Base-by-base conservation (phyloP, 2,113 vertebrate species). In the Acrocephalus arundinaceus region DNA sequence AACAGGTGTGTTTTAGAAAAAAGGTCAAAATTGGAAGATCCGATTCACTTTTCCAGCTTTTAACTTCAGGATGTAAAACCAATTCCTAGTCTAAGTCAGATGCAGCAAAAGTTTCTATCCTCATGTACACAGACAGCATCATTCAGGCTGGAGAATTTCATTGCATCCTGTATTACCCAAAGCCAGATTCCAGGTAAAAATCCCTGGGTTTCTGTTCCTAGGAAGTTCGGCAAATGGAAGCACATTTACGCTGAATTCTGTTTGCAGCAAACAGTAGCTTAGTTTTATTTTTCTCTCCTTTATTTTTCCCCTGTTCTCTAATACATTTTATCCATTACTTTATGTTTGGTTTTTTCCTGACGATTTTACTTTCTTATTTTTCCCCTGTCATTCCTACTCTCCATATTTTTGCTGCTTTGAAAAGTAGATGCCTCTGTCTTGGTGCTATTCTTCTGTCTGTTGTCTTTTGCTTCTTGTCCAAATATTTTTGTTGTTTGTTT, bases 51-150 rank as follows among this genome's bases (percentile, higher is more conserved):
- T 49, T 65, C 30, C 79, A 61, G 63, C 55, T 76, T 82, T 57
- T 73, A 62, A 41, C 35, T 93, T 90, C 23, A 37, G 54, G 51
- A 31, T 58, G 14, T 70, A 62, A 89, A 71, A 5, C 10, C 17
- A 18, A 19, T 81, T 76, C 52, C 37, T 77, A 27, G 48, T 31
- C 30, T 77, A 21, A 62, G 39, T 71, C 41, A 71, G 51, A 31
- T 52, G 14, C 68, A 78, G 13, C 8, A 35, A n/a, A 46, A 66
- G 7, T 15, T 89, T 84, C 33, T 55, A 1, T 65, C 19, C 20
- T 78, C 8, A 11, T 49, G 7, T 7, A 14, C 0, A 0, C 2
- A 65, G 54, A 46, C 13, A 61, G 55, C 21, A 2, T 46, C 13
- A 28, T 55, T 75, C 22, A 54, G 51, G 27, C 43, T 76, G 71